These are phyloP conservation scores for Spicauda simplicius DNA, from an alignment of 2,888 invertebrate genomes.

Conservation along the genomic window DNA sequence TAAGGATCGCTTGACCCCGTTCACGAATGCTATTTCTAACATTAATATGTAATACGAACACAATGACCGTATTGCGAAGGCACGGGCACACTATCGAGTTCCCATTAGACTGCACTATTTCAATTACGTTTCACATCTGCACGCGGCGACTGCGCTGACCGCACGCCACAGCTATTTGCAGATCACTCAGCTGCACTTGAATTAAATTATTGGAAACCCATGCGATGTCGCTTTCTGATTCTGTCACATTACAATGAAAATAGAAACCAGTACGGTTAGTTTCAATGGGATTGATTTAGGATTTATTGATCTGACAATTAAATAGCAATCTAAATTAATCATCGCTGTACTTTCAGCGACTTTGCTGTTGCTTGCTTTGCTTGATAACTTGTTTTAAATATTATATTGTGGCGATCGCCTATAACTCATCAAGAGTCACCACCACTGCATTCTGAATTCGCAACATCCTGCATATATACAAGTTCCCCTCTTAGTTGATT, in stretches of 20 bases:
- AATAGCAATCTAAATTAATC: too few relatives aligned
- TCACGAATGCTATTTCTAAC: too few relatives aligned
- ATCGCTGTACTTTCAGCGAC: too few relatives aligned
- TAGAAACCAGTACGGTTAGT: neutral
- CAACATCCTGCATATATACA: too few relatives aligned
- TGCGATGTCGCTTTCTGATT: neutral
- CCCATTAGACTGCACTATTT: slow-evolving; percentile 3
- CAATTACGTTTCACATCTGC: neutral
- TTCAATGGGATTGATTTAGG: neutral
- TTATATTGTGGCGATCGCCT: too few relatives aligned
- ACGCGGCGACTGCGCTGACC: neutral
- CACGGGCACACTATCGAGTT: neutral
- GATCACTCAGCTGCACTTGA: slow-evolving; percentile 6
- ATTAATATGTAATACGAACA: neutral
- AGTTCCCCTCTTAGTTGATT: too few relatives aligned
- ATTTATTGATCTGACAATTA: too few relatives aligned
- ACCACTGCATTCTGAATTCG: too few relatives aligned
- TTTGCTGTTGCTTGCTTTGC: too few relatives aligned
- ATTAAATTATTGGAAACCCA: slow-evolving; percentile 11
- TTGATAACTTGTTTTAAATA: too few relatives aligned
- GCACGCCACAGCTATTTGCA: neutral
- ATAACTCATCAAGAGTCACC: too few relatives aligned
- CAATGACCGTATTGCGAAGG: neutral
- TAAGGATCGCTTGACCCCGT: too few relatives aligned
- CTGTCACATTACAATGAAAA: neutral